Percentiles rank a stretch among this genome's conserved stretches.
These are phyloP conservation scores for Pteronotus mesoamericanus DNA, from an alignment of 2,797 vertebrate species.

Conservation along the genomic window DNA sequence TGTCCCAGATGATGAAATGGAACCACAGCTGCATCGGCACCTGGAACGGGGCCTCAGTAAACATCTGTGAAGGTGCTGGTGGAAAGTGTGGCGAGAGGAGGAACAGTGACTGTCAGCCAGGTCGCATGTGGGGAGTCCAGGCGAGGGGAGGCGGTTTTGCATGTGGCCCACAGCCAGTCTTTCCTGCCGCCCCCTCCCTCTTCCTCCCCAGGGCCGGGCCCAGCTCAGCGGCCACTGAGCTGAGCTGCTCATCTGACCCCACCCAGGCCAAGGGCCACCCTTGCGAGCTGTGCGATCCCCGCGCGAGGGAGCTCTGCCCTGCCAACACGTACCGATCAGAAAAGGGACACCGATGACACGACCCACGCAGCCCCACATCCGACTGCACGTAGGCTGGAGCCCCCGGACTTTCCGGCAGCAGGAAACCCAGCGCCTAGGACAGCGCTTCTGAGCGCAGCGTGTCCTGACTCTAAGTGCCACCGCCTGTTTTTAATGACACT, in stretches of 20 bases:
- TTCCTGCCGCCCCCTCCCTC: neutral
- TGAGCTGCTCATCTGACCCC: neutral
- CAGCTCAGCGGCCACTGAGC: neutral
- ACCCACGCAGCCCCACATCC: neutral
- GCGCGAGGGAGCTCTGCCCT: neutral
- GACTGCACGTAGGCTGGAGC: accelerated
- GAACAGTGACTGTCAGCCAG: neutral
- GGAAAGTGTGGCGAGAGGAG: neutral
- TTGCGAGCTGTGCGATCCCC: neutral
- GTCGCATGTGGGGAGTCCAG: accelerated
- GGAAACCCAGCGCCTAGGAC: neutral
- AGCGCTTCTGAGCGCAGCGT: accelerated
- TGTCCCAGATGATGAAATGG: neutral
- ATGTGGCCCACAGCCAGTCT: neutral
- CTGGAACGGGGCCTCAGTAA: neutral
- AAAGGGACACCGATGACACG: neutral
- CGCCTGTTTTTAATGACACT: neutral
- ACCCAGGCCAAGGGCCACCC: neutral
- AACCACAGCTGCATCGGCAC: neutral
- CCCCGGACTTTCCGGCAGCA: neutral
- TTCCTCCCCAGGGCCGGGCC: neutral
- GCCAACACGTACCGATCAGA: neutral
- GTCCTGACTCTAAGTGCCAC: neutral
- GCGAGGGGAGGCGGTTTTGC: accelerated
- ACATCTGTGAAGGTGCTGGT: neutral